Conservation (phyloP, 1,140 invertebrate genomes). For the Dinoponera quadriceps region DNA sequence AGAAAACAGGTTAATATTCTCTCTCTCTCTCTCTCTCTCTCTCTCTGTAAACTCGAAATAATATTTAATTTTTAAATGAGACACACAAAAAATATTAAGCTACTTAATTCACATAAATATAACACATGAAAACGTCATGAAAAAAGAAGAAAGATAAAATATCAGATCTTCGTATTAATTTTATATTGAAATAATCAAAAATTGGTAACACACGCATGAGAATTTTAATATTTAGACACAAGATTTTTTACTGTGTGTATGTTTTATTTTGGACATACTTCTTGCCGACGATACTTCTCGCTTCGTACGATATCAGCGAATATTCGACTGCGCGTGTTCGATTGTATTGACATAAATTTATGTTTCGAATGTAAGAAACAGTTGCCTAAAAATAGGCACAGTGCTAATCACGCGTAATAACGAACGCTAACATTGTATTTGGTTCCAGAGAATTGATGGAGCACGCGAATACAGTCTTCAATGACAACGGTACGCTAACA, state of each 20-base stretch:
- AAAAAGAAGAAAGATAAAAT: too few relatives aligned
- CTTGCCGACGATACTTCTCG: background rate
- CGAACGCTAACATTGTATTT: background rate
- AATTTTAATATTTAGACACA: too few relatives aligned
- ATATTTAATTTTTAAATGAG: too few relatives aligned
- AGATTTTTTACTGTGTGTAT: too few relatives aligned
- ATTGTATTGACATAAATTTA: background rate
- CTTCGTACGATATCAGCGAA: background rate
- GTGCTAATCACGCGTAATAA: conserved; percentile 1
- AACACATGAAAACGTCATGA: too few relatives aligned
- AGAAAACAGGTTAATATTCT: background rate
- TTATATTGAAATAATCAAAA: too few relatives aligned
- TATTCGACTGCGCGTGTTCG: background rate
- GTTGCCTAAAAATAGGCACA: background rate
- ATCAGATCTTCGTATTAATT: too few relatives aligned
- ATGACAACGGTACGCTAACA: conserved; percentile 91
- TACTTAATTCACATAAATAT: too few relatives aligned
- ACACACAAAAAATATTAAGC: too few relatives aligned
- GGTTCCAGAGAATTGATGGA: conserved; percentile 88
- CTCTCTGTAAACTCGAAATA: too few relatives aligned
- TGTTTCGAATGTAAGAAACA: conserved; percentile 10
- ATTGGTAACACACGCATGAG: too few relatives aligned
- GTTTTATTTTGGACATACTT: background rate
- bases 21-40: too few relatives aligned
- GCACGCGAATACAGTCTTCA: conserved; percentile 90